Evolutionary conservation across 2,113 vertebrate genomes (phyloP), one percentile per base, ranked within the genome.

Genomic region (Gnathonemus echidnorhynchus): DNA sequence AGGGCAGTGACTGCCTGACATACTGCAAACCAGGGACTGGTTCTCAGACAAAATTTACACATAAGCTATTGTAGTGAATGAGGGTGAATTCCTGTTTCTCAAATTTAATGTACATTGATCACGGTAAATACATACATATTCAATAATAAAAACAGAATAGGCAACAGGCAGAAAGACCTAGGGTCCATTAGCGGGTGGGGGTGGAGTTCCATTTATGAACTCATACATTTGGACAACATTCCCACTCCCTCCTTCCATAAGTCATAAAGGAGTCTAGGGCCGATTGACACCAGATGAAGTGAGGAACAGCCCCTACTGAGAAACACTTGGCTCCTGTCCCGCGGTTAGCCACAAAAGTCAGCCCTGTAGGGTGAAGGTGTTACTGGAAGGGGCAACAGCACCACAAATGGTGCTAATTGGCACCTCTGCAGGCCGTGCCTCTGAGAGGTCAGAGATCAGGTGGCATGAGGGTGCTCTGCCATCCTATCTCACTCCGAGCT

Each of bases 401-500:
- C 66, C 88, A 77, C 66, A 77, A 74, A 89, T 50, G 66, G 88
- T 45, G 70, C 88, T 80, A 80, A 89, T 89, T 89, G 66, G 27
- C 88, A 89, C 88, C 74, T 88, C 86, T 31, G 91, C 84, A 90
- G 39, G 77, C 21, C 90, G 74, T 31, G 50, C 89, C 49, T 77
- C 8, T 89, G 66, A 88, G 83, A 90, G 58, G 88, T 80, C 19
- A 42, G 83, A 70, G 80, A 86, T 89, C 89, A 89, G 89, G 52
- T 89, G 80, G 49, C n/a, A 27, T 27, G 39, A n/a, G 2, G 24
- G 24, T 21, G 13, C 15, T 66, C 35, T 86, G 27, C 42, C 53
- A 89, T 66, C 66, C 88, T 52, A 17, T 70, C 17, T 19, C 70
- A 19, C 24, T 70, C 39, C 77, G 93, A 89, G 93, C 89, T 74